These are phyloP conservation scores for Sylvietta virens DNA, from an alignment of 2,113 vertebrate species.

Conservation along the genomic window DNA sequence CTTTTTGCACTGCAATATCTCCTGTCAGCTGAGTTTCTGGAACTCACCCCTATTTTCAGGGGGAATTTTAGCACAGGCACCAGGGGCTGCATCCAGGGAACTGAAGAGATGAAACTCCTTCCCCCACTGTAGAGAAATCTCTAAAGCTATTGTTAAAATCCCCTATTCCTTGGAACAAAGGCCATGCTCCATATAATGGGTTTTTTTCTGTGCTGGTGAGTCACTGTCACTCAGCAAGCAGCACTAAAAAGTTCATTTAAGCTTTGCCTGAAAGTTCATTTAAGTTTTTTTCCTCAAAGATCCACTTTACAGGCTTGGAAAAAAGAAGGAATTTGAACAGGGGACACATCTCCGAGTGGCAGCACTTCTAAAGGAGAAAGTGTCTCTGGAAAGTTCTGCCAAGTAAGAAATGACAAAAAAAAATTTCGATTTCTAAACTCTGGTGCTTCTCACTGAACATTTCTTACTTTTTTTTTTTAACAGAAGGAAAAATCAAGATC, in stretches of 20 bases:
- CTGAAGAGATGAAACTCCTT: neutral
- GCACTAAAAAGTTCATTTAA: neutral
- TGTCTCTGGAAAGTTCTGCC: neutral
- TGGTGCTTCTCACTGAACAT: neutral
- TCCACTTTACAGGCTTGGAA: neutral
- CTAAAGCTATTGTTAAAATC: neutral
- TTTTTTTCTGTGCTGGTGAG: neutral
- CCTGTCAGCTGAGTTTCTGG: neutral
- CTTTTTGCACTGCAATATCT: neutral
- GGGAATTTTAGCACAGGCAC: neutral
- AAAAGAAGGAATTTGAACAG: neutral
- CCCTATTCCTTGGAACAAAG: neutral
- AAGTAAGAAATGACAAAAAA: neutral
- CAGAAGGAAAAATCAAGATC: neutral
- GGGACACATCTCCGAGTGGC: neutral
- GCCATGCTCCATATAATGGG: neutral
- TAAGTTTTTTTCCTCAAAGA: neutral
- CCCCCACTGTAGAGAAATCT: neutral
- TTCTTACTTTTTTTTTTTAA: neutral
- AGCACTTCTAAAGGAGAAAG: neutral
- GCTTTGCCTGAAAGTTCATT: neutral
- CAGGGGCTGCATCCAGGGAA: neutral
- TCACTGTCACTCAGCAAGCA: neutral
- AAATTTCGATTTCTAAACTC: neutral
- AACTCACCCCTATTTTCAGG: neutral